Base-by-base conservation (phyloP, 2,888 invertebrate genomes). In the Zelleria hepariella region DNA sequence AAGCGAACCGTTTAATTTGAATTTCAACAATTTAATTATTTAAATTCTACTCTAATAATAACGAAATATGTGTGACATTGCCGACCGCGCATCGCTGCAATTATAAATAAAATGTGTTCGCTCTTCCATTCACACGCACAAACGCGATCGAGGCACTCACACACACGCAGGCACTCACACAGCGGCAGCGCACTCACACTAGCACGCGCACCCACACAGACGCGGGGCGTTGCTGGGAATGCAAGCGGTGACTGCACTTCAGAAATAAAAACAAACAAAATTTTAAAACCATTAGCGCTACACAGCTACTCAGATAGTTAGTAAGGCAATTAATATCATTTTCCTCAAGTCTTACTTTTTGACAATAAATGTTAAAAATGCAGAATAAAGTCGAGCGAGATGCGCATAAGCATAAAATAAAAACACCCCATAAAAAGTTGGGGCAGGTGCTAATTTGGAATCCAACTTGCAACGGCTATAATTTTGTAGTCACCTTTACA, bases 241-340 rank as follows among this genome's bases (percentile, higher is more conserved):
- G 87, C 86, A 85, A 77, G 86, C 87, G 86, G 86, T 87, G 87
- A 87, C 86, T 87, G 87, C 87, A 88, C 87, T 87, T 80, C 85
- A 83, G 32, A 85, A 87, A 88, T 78, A 87, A 86, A 88, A 86
- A 88, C 82, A 88, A 88, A 86, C 85, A 86, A 82, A 82, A 84
- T 82, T 81, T 78, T 80, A 80, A 79, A 79, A 62, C 59, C 60
- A 67, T 63, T 66, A 68, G 68, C 63, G 64, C 62, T 66, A 65
- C 61, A 60, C 57, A 57, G 10, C 21, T 5, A 51, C 7, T 51
- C 51, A 10, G 53, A 15, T 26, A 15, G 23, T 25, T 49, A 49
- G 32, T 42, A 42, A 42, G 32, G 32, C 15, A 42, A 42, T 10
- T 15, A 42, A 42, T 42, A 10, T 32, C 15, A 3, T 42, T 15